Evolutionary conservation across 1,140 invertebrate species (phyloP), one percentile per base, ranked within the genome.

Genomic region (Rhagoletis pomonella): DNA sequence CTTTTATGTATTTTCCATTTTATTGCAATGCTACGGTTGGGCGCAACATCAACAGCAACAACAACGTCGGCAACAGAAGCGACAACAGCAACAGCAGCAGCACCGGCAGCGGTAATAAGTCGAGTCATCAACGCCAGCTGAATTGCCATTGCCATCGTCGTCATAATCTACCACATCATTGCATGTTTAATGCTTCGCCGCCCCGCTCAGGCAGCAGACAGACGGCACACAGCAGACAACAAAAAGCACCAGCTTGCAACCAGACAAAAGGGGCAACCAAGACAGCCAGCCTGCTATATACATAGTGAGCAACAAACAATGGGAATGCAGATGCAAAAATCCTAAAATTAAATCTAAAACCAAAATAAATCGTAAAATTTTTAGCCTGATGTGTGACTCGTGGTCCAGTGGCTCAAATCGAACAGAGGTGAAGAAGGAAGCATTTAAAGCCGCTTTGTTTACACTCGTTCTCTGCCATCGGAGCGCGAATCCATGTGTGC

Each of bases 341-440:
- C 39, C 17, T 47, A 50, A 81, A 81, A 81, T n/a, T 81, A 55
- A 81, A 55, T 55, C 73, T 17, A 55, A 50, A 81, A 81, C 73
- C 19, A 81, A 19, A 81, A 81, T 3, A 81, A 55, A 55, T 81
- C 73, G 47, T 55, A 19, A 81, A 81, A 19, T 81, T 10, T 81
- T 50, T n/a, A 81, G 44, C 73, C 44, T 81, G 73, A 50, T 50
- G 10, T 67, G 17, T 81, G 73, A 81, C 73, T 81, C 47, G n/a
- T n/a, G 47, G 50, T 19, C 73, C 73, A 55, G n/a, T 81, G 47
- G n/a, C 50, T 81, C 47, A 29, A 81, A 55, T 81, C 47, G 47
- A 5, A 81, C 47, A 81, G 55, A 81, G 19, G 5, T n/a, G 44
- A 55, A 55, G 10, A 10, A 55, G 10, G 50, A 55, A 55, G 5